Evolutionary conservation across 2,888 invertebrate genomes (phyloP).

Genomic region (Cosmia pyralina): DNA sequence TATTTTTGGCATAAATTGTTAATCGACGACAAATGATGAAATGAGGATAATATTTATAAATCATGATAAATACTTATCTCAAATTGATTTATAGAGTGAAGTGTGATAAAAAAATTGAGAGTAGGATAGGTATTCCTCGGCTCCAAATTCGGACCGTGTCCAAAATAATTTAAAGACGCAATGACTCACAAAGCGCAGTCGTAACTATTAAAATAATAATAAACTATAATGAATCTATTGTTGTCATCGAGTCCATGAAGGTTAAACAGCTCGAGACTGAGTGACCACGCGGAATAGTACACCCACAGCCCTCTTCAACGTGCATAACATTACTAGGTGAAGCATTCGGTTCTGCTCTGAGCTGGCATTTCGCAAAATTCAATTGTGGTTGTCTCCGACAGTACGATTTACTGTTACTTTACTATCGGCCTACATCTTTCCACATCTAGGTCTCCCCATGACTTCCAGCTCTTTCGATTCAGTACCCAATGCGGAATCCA

Average conservation of each 20-base stretch:
- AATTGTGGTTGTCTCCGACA: not conserved
- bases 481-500: not conserved
- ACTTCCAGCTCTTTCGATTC: not conserved
- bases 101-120: not conserved
- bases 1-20: not conserved
- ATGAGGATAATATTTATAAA: not conserved
- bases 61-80: not conserved
- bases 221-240: conserved; percentile 18
- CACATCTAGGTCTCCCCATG: not conserved
- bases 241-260: conserved; percentile 54
- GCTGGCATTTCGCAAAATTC: not conserved
- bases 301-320: conserved; percentile 65
- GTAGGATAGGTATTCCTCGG: not conserved
- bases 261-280: conserved; percentile 31
- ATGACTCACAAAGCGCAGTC: conserved; percentile 24
- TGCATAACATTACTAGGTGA: conserved; percentile 24
- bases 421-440: not conserved
- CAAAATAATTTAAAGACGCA: not conserved
- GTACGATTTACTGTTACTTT: not conserved
- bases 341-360: not conserved
- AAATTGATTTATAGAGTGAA: not conserved
- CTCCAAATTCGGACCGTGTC: not conserved
- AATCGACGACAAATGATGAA: not conserved
- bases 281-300: conserved; percentile 76
- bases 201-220: conserved; percentile 1